Base-by-base conservation (phyloP, 1,140 invertebrate genomes). In the Brachionus asplanchnoidis region DNA sequence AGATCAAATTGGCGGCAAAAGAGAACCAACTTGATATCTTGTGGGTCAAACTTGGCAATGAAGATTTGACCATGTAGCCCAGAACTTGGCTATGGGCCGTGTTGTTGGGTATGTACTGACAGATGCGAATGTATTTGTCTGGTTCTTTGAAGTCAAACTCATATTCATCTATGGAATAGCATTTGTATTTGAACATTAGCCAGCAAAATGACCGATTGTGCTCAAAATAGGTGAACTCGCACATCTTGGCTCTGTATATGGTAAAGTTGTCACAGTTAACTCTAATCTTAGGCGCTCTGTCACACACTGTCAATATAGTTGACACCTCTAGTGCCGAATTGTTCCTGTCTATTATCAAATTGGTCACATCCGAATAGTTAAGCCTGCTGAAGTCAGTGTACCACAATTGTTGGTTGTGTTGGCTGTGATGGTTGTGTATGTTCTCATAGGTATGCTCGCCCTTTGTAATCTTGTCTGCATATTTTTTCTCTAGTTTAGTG, bases 1-100 rank as follows among this genome's bases (percentile, higher is more conserved):
- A 89, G 2, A 88, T 60, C 0, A 88, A n/a, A 26, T 46, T 73
- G 12, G 82, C 40, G 9, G 46, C 36, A 0, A 68, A 7, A 44
- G 82, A 84, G 6, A 84, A 46, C 60, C 60, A 68, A 12, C 60
- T 53, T 7, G 82, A n/a, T 84, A 68, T 68, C 46, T 53, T n/a
- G 6, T 23, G 2, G 1, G 42, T 68, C 17, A 53, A 84, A 36
- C n/a, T 60, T 11, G 32, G 44, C n/a, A 65, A 11, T 66, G 17
- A 40, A 17, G 36, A 68, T 46, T n/a, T 12, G 12, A 20, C 17
- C 68, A 73, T 73, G 2, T 12, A 20, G 40, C 17, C 8, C 2
- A 73, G 14, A 6, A 32, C 14, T 14, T 73, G 8, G 42, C 20
- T 26, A 73, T 73, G 68, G 4, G 32, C 36, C 20, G 60, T 84